These are phyloP conservation scores for Cephus pygmeus DNA, from an alignment of 2,888 invertebrate genomes.

Conservation along the genomic window DNA sequence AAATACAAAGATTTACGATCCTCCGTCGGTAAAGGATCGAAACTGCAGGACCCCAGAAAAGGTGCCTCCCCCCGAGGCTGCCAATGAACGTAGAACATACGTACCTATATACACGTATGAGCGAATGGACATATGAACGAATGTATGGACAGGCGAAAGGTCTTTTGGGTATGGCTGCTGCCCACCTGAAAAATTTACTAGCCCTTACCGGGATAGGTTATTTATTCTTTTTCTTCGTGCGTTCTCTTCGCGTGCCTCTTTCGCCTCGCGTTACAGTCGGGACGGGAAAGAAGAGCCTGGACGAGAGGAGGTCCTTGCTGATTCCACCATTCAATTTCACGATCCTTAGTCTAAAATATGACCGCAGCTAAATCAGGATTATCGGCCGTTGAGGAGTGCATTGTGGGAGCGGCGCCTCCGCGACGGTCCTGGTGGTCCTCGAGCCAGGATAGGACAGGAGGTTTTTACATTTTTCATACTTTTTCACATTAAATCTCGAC, in stretches of 20 bases:
- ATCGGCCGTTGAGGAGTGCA: constrained; percentile 33
- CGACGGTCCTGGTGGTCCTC: neutral
- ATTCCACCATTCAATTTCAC: constrained; percentile 59
- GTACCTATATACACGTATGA: neutral
- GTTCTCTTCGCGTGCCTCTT: neutral
- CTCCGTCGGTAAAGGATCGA: constrained; percentile 29
- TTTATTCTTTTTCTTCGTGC: constrained; percentile 41
- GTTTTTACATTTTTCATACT: neutral
- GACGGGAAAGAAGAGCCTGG: constrained; percentile 13
- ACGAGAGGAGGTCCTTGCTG: constrained; percentile 33
- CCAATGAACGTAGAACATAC: neutral
- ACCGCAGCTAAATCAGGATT: constrained; percentile 58
- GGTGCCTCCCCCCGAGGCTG: neutral
- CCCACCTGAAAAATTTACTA: constrained; percentile 51
- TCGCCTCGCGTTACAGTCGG: neutral
- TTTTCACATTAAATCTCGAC: neutral
- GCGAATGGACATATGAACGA: neutral
- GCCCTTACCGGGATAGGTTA: constrained; percentile 39
- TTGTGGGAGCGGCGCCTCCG: neutral
- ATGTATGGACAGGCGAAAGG: neutral
- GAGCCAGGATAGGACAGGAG: neutral
- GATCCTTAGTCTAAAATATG: constrained; percentile 56
- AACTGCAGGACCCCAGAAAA: neutral
- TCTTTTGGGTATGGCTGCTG: constrained; percentile 22
- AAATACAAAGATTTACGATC: constrained; percentile 45